These are phyloP conservation scores for Cheilosia scutellata DNA, from an alignment of 2,888 invertebrate genomes.

Conservation along the genomic window DNA sequence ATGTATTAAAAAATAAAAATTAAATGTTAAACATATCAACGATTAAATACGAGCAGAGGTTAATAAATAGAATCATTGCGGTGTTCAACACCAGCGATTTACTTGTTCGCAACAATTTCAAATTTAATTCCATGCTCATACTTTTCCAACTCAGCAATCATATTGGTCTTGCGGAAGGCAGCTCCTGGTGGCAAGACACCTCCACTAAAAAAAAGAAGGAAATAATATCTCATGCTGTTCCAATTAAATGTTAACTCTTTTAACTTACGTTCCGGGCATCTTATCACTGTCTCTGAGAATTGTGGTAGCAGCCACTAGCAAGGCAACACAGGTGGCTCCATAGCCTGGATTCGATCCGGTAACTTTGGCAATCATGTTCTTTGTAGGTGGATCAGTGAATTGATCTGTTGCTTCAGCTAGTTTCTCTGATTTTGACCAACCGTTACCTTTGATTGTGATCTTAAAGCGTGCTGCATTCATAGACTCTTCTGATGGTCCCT, in stretches of 20 bases:
- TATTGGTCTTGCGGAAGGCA: slow-evolving; percentile 92
- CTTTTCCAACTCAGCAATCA: slow-evolving; percentile 90
- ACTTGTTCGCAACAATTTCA: slow-evolving; percentile 85
- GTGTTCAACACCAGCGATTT: slow-evolving; percentile 25
- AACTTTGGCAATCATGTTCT: slow-evolving; percentile 88
- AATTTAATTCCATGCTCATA: slow-evolving; percentile 88
- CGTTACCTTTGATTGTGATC: slow-evolving; percentile 90
- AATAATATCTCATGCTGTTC: not conserved
- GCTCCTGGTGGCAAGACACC: slow-evolving; percentile 94
- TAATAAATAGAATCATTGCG: slow-evolving; percentile 56
- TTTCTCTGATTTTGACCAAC: slow-evolving; percentile 89
- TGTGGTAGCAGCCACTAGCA: slow-evolving; percentile 90
- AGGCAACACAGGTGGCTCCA: slow-evolving; percentile 90
- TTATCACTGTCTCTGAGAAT: slow-evolving; percentile 90
- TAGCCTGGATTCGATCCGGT: slow-evolving; percentile 87
- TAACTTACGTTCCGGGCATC: slow-evolving; percentile 89
- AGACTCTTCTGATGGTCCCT: slow-evolving; percentile 87
- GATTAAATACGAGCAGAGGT: slow-evolving; percentile 32
- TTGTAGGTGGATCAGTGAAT: slow-evolving; percentile 86
- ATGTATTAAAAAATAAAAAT: slow-evolving; percentile 34
- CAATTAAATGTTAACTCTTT: not conserved
- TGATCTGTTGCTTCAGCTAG: slow-evolving; percentile 85
- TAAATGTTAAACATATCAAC: slow-evolving; percentile 31
- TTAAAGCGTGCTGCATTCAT: slow-evolving; percentile 87
- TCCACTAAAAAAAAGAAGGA: slow-evolving; percentile 86